Conservation (phyloP, 2,113 vertebrate species). For the Mohoua ochrocephala region DNA sequence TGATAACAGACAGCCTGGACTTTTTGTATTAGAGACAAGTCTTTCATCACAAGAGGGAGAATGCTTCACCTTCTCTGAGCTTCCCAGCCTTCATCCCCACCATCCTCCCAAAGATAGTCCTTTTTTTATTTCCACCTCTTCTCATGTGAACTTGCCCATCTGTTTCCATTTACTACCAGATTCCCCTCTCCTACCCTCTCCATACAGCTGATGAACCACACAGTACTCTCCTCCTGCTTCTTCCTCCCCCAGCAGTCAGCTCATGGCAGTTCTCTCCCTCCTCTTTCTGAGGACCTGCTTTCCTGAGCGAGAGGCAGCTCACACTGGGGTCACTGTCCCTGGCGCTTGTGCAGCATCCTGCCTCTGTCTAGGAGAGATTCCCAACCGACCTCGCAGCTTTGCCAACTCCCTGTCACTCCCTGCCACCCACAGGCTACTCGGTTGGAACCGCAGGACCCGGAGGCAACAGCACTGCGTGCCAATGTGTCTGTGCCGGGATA, state of each 20-base stretch:
- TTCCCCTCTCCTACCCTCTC: neutral
- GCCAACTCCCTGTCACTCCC: neutral
- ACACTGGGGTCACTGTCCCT: neutral
- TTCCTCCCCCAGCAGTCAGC: neutral
- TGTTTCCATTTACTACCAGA: conserved; percentile 14
- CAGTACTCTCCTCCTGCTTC: neutral
- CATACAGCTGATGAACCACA: neutral
- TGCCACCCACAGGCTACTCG: neutral
- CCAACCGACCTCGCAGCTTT: neutral
- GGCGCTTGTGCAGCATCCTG: neutral
- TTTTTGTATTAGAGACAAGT: neutral
- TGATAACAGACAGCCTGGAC: neutral
- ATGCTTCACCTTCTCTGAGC: neutral
- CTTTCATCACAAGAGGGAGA: neutral
- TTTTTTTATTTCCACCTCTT: neutral
- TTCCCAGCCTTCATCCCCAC: neutral
- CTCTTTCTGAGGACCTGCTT: neutral
- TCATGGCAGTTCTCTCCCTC: neutral
- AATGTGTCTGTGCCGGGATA: fast-evolving
- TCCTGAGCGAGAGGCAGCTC: fast-evolving
- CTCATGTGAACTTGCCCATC: neutral
- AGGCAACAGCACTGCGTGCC: fast-evolving
- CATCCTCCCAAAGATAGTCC: neutral
- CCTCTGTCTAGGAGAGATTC: neutral
- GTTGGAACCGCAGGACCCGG: fast-evolving